Base-by-base conservation (phyloP, 2,888 invertebrate species). In the Chalcosyrphus nemorum region DNA sequence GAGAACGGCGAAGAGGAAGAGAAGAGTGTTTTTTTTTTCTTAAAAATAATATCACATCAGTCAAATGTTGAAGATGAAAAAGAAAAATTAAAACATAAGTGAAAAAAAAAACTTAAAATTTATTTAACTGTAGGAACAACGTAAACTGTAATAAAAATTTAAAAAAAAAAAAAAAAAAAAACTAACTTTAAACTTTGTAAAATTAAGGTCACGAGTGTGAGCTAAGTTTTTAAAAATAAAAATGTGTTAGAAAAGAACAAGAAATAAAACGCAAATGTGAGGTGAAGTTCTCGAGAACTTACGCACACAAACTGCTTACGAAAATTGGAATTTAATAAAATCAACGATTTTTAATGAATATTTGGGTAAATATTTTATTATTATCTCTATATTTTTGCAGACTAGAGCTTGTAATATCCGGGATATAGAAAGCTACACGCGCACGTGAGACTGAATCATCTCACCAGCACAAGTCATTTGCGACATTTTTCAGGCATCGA, bases 311-410 rank as follows among this genome's bases (percentile, higher is more conserved):
- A 61, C 32, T 50, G 43, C 45, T 59, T 74, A 19, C 35, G 17
- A 38, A 74, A 43, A 21, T 80, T 57, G 56, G 35, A 57, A 41
- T 41, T 47, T 43, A 70, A 75, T 54, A n/a, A 87, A 88, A 86
- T 75, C 86, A 88, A 84, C 87, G 86, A 68, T 86, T 86, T 88
- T 91, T 91, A 90, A 91, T 91, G 91, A 91, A 90, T 91, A 90
- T 90, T 91, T 91, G 91, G 91, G 91, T 91, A 91, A 90, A 88
- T 87, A 87, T 86, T 6, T 65, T n/a, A n/a, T 45, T 19, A 9
- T n/a, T 52, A n/a, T 15, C 29, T 17, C 11, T 17, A 56, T 59
- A 50, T 29, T 27, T n/a, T n/a, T n/a, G n/a, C n/a, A n/a, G n/a
- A n/a, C n/a, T n/a, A n/a, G n/a, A n/a, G n/a, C n/a, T n/a, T n/a